phyloP scores from a whole-genome alignment of 2,113 vertebrate genomes.

The Oenanthe melanoleuca region DNA sequence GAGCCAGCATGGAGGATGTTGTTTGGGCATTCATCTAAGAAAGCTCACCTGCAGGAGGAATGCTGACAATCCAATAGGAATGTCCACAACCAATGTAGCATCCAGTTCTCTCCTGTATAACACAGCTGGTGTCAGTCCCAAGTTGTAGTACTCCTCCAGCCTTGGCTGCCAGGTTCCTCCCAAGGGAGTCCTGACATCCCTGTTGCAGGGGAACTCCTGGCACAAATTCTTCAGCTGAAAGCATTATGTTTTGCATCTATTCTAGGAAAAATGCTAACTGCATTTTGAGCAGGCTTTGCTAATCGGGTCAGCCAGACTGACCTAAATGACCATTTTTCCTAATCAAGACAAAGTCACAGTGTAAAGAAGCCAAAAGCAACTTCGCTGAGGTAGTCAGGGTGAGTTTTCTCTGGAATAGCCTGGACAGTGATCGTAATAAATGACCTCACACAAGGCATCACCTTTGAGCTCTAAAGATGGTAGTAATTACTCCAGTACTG shows the following conservation, averaged over 20 bases:
- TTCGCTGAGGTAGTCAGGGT: constrained; percentile 26
- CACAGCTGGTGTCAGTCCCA: not conserved
- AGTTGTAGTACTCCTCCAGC: not conserved
- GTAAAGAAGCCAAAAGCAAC: constrained; percentile 62
- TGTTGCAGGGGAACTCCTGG: constrained; percentile 19
- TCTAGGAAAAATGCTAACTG: constrained; percentile 36
- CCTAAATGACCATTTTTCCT: constrained; percentile 18
- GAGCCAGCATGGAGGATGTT: not conserved
- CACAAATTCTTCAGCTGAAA: not conserved
- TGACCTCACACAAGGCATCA: constrained; percentile 26
- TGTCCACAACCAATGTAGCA: not conserved
- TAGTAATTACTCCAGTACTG: constrained; percentile 24
- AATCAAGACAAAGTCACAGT: constrained; percentile 58
- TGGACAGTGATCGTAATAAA: not conserved
- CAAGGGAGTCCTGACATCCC: not conserved
- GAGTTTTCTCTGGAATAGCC: constrained; percentile 33
- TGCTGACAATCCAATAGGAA: not conserved
- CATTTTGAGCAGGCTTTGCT: not conserved
- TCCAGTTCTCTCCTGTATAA: not conserved
- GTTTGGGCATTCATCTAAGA: not conserved
- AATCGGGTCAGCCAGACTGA: constrained; percentile 21
- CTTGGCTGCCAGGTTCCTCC: not conserved
- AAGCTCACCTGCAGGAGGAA: not conserved
- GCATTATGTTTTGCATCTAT: not conserved
- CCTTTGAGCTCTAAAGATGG: constrained; percentile 33